Percentiles rank a stretch among this genome's conserved stretches.
These are phyloP conservation scores for Sceliomorpha sp. DNA, from an alignment of 2,888 invertebrate genomes.

Conservation along the genomic window DNA sequence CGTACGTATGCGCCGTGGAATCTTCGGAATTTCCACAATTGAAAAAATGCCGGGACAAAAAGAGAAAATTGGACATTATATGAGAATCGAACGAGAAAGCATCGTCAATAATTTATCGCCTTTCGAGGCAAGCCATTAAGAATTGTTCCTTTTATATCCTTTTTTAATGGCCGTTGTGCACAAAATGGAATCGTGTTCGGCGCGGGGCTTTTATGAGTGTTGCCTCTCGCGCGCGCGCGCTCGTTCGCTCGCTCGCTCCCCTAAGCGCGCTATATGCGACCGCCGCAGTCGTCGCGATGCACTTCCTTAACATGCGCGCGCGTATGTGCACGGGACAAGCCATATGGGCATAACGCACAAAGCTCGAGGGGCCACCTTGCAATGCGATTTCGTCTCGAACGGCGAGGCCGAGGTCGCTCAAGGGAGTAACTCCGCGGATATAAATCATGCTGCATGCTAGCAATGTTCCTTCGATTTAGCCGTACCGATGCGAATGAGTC, in stretches of 20 bases:
- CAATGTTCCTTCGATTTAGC: slow-evolving; percentile 44
- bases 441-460: slow-evolving; percentile 51
- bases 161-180: slow-evolving; percentile 50
- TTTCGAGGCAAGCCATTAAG: slow-evolving; percentile 50
- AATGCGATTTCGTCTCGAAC: slow-evolving; percentile 42
- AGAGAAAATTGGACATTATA: slow-evolving; percentile 42
- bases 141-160: slow-evolving; percentile 52
- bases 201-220: slow-evolving; percentile 51
- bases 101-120: slow-evolving; percentile 54
- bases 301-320: slow-evolving; percentile 11
- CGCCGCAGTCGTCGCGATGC: slow-evolving; percentile 1
- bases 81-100: slow-evolving; percentile 46
- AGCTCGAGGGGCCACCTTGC: slow-evolving; percentile 45
- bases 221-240: slow-evolving; percentile 30
- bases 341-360: slow-evolving; percentile 42
- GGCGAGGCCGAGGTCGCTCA: slow-evolving; percentile 38
- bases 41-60: slow-evolving; percentile 33
- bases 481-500: slow-evolving; percentile 35
- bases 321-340: slow-evolving; percentile 13
- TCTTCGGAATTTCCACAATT: not conserved
- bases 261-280: slow-evolving; percentile 3
- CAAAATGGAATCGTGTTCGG: slow-evolving; percentile 55
- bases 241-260: too few species aligned
- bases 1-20: too few species aligned
- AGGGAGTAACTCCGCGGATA: slow-evolving; percentile 37